A percentile compares a stretch with the other conserved stretches of the same genome.
These are phyloP conservation scores for Galagoides demidoff DNA, from an alignment of 2,797 vertebrate genomes.

Conservation along the genomic window DNA sequence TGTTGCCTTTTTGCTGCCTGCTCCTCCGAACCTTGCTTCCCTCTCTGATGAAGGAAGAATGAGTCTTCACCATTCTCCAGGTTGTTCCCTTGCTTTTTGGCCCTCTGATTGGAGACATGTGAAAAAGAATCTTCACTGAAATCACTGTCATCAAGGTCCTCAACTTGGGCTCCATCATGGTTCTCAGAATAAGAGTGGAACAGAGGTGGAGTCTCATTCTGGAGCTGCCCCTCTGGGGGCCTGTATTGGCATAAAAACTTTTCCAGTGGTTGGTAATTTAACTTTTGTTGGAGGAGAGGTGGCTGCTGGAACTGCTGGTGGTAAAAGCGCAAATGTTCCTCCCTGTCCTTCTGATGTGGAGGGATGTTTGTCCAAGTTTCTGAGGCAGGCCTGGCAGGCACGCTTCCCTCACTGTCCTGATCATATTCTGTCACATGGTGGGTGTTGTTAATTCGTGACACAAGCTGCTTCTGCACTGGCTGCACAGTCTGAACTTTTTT, in stretches of 20 bases:
- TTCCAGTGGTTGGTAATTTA: slow-evolving; percentile 86
- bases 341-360: slow-evolving; percentile 87
- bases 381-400: neutral
- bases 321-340: slow-evolving; percentile 91
- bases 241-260: slow-evolving; percentile 83
- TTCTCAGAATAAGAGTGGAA: neutral
- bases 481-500: slow-evolving; percentile 82
- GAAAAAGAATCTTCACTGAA: slow-evolving; percentile 91
- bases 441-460: slow-evolving; percentile 60
- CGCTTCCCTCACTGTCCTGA: slow-evolving; percentile 60
- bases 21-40: slow-evolving; percentile 56
- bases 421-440: neutral
- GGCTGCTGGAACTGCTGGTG: slow-evolving; percentile 94
- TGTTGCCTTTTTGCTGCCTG: slow-evolving; percentile 57
- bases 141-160: slow-evolving; percentile 89
- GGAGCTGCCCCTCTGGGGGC: slow-evolving; percentile 73
- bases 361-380: slow-evolving; percentile 75
- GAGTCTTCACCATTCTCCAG: slow-evolving; percentile 78
- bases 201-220: slow-evolving; percentile 44
- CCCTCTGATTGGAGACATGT: slow-evolving; percentile 80
- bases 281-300: slow-evolving; percentile 83
- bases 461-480: slow-evolving; percentile 85
- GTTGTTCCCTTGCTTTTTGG: slow-evolving; percentile 45
- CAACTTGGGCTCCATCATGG: slow-evolving; percentile 81
- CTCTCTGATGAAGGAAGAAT: slow-evolving; percentile 87